phyloP scores from a whole-genome alignment of 2,888 invertebrate species.

The Drosophila anomalata region DNA sequence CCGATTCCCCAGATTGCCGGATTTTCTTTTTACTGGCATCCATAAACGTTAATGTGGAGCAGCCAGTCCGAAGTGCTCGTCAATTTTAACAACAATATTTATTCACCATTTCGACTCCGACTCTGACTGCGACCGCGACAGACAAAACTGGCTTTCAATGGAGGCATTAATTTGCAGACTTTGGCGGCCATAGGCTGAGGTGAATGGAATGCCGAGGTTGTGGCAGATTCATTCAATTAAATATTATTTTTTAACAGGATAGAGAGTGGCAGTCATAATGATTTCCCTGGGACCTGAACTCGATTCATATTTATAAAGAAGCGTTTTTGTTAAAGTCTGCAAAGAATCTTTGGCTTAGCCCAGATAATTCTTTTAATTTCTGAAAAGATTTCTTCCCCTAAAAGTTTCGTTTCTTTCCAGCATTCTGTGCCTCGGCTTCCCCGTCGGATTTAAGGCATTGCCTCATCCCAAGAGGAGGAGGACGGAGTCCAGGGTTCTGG shows the following conservation, averaged over 20 bases:
- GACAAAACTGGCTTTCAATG: constrained; percentile 47
- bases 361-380: constrained; percentile 37
- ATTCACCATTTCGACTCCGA: constrained; percentile 58
- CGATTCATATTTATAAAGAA: constrained; percentile 4
- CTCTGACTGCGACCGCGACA: constrained; percentile 33
- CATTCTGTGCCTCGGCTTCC: constrained; percentile 9
- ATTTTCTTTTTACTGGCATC: constrained; percentile 42
- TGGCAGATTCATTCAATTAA: not conserved
- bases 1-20: constrained; percentile 17
- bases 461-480: not conserved
- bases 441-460: constrained; percentile 27
- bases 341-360: constrained; percentile 44
- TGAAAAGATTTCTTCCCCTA: constrained; percentile 6
- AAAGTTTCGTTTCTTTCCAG: constrained; percentile 17
- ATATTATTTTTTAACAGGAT: not conserved
- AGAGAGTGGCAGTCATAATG: not conserved
- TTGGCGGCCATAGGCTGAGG: not conserved
- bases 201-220: not conserved
- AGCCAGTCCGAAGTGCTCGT: constrained; percentile 57
- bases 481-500: not conserved
- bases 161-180: constrained; percentile 52
- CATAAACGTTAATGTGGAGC: constrained; percentile 50
- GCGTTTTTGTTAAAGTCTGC: constrained; percentile 49
- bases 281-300: constrained; percentile 17
- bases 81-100: constrained; percentile 75